Base-by-base conservation (phyloP, 2,888 invertebrate genomes). In the Aporophyla lueneburgensis region DNA sequence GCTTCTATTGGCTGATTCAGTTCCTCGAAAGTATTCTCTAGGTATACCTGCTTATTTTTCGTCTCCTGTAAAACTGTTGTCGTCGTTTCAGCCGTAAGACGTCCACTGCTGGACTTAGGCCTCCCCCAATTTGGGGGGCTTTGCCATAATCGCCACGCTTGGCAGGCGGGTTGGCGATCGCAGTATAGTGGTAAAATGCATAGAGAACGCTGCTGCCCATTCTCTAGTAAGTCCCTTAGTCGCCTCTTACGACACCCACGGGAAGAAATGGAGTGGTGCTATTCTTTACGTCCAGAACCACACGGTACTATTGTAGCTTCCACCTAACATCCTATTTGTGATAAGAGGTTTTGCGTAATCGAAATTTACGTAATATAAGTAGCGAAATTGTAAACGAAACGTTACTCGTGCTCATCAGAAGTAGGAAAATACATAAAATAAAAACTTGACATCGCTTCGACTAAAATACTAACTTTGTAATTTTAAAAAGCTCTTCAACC, bases 401-500 rank as follows among this genome's bases (percentile, higher is more conserved):
- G 40, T 46, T 33, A 24, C 46, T 49, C 16, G 6, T 21, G 12
- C 5, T 21, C 40, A 62, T 5, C 12, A 12, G 3, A 33, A 53
- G 2, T 24, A 51, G 21, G 1, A 16, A 53, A 24, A 19, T 10
- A 21, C 12, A 24, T 5, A 9, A 0, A 33, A 24, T 5, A 9
- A 0, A 33, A 63, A 72, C 10, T 43, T 79, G 6, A n/a, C 49
- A 62, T 21, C 14, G 10, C 7, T 24, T n/a, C 1, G n/a, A 27
- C 21, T 21, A 6, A 59, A 54, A 63, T 51, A 69, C 33, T 24
- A 80, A 65, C 40, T 66, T 61, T n/a, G 2, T 27, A 40, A 65
- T 78, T 78, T 21, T 24, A n/a, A 49, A 78, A 81, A 40, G 40
- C 59, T 53, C 27, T 77, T 19, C 65, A 74, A 53, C 59, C 27